Evolutionary conservation across 2,113 vertebrate species (phyloP).

Genomic region (Pomatostomus ruficeps): DNA sequence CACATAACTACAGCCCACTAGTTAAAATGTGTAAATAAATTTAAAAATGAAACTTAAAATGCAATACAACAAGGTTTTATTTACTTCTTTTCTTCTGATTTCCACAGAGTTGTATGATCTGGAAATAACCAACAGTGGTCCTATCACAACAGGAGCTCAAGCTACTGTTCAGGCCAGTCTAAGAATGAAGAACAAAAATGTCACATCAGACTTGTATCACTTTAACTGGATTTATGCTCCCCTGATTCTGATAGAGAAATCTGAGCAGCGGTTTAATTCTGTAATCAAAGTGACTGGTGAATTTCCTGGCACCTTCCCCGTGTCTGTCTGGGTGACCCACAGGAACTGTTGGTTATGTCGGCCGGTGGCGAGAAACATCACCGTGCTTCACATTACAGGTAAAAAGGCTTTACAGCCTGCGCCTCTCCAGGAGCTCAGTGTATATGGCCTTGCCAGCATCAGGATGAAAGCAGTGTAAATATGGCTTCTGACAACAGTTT

Average conservation of each 20-base stretch:
- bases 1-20: neutral
- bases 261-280: neutral
- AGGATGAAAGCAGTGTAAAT: neutral
- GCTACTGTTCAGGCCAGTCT: conserved; percentile 58
- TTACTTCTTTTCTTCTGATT: neutral
- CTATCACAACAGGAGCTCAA: conserved; percentile 65
- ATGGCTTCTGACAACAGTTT: neutral
- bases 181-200: neutral
- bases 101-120: conserved; percentile 29
- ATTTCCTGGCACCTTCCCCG: conserved; percentile 48
- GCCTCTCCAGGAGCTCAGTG: neutral
- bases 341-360: conserved; percentile 63
- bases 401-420: neutral
- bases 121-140: conserved; percentile 62
- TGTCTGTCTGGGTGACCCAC: conserved; percentile 71
- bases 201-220: neutral
- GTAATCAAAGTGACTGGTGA: conserved; percentile 11
- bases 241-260: conserved; percentile 61
- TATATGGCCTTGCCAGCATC: neutral
- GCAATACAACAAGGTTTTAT: neutral
- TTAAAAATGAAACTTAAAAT: neutral
- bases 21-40: neutral
- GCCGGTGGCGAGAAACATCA: conserved; percentile 38
- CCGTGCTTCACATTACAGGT: conserved; percentile 68
- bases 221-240: conserved; percentile 74